Evolutionary conservation across 2,888 invertebrate species (phyloP).

Genomic region (Nephrotoma flavescens): DNA sequence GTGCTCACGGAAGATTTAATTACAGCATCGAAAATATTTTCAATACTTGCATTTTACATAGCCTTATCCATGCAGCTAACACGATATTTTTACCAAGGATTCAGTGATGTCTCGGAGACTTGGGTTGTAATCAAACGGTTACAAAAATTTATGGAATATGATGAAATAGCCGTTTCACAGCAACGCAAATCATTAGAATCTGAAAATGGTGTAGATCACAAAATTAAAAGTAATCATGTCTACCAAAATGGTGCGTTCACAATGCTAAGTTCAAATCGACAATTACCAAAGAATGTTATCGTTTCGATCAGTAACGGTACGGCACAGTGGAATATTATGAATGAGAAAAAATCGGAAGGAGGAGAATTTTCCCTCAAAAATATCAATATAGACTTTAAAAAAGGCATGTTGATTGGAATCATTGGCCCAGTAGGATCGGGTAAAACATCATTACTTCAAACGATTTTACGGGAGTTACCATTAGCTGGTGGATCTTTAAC

Average conservation of each 20-base stretch:
- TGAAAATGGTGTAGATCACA: conserved; percentile 4
- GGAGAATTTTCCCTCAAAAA: conserved; percentile 27
- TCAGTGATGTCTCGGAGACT: conserved; percentile 60
- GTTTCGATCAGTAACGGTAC: conserved; percentile 21
- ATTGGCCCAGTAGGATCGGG: conserved; percentile 65
- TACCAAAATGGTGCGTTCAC: background rate
- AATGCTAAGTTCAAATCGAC: conserved; percentile 14
- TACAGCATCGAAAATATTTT: conserved; percentile 55
- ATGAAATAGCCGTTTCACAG: conserved; percentile 19
- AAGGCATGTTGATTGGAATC: conserved; percentile 48
- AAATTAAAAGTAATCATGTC: background rate
- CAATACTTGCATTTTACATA: conserved; percentile 39
- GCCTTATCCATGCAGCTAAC: conserved; percentile 38
- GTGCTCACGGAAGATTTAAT: conserved; percentile 48
- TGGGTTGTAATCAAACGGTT: conserved; percentile 59
- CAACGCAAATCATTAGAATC: conserved; percentile 16
- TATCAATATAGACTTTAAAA: conserved; percentile 37
- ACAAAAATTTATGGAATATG: conserved; percentile 30
- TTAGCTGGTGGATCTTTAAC: conserved; percentile 36
- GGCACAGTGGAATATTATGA: conserved; percentile 32
- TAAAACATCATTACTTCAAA: conserved; percentile 52
- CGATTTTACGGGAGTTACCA: conserved; percentile 58
- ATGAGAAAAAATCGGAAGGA: background rate
- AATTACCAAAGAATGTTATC: conserved; percentile 15
- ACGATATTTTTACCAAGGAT: conserved; percentile 41